Evolutionary conservation across 1,140 invertebrate species (phyloP).

Genomic region (Medauroidea extradentata): DNA sequence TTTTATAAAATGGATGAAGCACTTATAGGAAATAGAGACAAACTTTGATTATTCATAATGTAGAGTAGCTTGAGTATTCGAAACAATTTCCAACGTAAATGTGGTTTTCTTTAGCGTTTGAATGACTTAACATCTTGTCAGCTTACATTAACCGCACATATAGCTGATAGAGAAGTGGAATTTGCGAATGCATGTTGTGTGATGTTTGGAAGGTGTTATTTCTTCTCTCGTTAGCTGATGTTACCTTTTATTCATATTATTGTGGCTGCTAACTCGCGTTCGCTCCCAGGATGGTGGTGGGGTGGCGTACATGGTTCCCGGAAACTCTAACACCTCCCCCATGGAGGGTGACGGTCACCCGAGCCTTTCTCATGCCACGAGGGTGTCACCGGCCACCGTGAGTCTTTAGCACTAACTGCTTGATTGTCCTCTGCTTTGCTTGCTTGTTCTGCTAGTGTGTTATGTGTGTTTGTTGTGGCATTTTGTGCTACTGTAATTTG

Average conservation of each 20-base stretch:
- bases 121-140: too few relatives aligned
- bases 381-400: slow-evolving; percentile 85
- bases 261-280: slow-evolving; percentile 4
- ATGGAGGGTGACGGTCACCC: slow-evolving; percentile 45
- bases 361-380: slow-evolving; percentile 73
- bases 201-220: too few relatives aligned
- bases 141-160: neutral
- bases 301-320: slow-evolving; percentile 57
- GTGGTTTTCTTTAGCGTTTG: too few relatives aligned
- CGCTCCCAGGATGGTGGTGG: slow-evolving; percentile 46
- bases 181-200: too few relatives aligned
- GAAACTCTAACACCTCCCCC: slow-evolving; percentile 36
- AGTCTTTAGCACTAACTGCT: slow-evolving; percentile 46
- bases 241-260: too few relatives aligned
- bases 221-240: too few relatives aligned
- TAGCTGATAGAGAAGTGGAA: neutral
- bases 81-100: too few relatives aligned
- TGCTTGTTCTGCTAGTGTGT: neutral
- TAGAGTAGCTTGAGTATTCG: too few relatives aligned
- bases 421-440: neutral
- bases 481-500: neutral
- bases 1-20: too few relatives aligned
- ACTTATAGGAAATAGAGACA: too few relatives aligned
- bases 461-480: neutral
- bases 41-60: too few relatives aligned